phyloP scores from a whole-genome alignment of 2,797 vertebrate genomes.

The Meriones psammophilus region DNA sequence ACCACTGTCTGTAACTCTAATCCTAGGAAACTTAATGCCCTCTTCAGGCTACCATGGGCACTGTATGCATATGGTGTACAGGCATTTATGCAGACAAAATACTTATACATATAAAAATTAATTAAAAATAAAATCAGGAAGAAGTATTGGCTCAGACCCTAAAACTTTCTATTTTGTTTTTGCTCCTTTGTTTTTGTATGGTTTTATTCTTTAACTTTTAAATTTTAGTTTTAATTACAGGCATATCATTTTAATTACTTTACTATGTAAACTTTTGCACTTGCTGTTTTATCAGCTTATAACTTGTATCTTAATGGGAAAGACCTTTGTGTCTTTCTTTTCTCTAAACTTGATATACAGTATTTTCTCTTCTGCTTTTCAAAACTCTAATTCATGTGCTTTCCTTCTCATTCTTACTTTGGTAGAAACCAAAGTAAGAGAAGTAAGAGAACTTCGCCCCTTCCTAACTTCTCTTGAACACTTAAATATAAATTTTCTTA shows the following conservation, averaged over 20 bases:
- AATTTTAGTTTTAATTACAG: not conserved
- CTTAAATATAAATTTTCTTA: too few species aligned
- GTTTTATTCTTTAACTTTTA: not conserved
- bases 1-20: not conserved
- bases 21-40: not conserved
- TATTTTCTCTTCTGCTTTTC: too few species aligned
- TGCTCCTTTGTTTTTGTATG: not conserved
- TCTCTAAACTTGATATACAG: too few species aligned
- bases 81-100: not conserved
- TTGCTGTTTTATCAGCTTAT: not conserved
- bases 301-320: too few species aligned
- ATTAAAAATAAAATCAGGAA: not conserved
- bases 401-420: too few species aligned
- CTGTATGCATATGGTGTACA: not conserved
- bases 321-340: too few species aligned
- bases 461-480: too few species aligned
- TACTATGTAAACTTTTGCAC: not conserved
- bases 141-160: not conserved
- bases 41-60: not conserved
- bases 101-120: not conserved
- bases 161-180: not conserved
- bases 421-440: too few species aligned
- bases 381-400: too few species aligned
- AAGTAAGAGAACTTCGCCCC: too few species aligned
- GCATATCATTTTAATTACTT: not conserved